Conservation (phyloP, 1,140 invertebrate species). For the Drosophila albomicans region DNA sequence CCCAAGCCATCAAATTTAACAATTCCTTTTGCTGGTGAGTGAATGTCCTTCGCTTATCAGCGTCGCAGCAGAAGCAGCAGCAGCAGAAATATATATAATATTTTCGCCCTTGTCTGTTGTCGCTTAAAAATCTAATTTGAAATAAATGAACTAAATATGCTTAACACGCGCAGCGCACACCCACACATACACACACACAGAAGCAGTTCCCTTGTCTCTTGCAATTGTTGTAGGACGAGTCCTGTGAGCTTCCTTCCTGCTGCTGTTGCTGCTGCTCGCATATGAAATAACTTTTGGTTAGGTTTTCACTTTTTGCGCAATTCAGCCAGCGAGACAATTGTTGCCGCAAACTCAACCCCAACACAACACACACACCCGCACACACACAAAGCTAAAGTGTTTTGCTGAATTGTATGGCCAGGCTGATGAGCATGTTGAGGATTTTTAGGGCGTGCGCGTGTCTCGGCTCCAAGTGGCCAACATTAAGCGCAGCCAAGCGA, state of each 20-base stretch:
- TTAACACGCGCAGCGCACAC: slow-evolving; percentile 73
- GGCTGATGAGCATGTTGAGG: slow-evolving; percentile 44
- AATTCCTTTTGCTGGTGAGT: not conserved
- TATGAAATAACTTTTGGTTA: slow-evolving; percentile 79
- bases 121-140: slow-evolving; percentile 82
- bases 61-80: not conserved
- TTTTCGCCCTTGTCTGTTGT: slow-evolving; percentile 45
- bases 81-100: not conserved
- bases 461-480: slow-evolving; percentile 47
- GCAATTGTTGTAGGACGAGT: slow-evolving; percentile 39
- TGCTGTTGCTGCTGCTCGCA: slow-evolving; percentile 37
- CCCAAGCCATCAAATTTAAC: not conserved
- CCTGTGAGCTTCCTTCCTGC: slow-evolving; percentile 26
- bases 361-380: slow-evolving; percentile 1
- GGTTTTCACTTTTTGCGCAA: slow-evolving; percentile 66
- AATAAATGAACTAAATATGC: slow-evolving; percentile 85
- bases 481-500: slow-evolving; percentile 16
- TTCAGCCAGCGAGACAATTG: slow-evolving; percentile 70
- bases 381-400: slow-evolving; percentile 39
- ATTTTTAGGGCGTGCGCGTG: slow-evolving; percentile 39
- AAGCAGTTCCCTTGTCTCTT: not conserved
- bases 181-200: not conserved
- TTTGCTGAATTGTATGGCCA: slow-evolving; percentile 35
- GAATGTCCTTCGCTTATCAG: slow-evolving; percentile 66
- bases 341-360: slow-evolving; percentile 58